Base-by-base conservation (phyloP, 2,113 vertebrate genomes). In the Elaphurus davidianus region DNA sequence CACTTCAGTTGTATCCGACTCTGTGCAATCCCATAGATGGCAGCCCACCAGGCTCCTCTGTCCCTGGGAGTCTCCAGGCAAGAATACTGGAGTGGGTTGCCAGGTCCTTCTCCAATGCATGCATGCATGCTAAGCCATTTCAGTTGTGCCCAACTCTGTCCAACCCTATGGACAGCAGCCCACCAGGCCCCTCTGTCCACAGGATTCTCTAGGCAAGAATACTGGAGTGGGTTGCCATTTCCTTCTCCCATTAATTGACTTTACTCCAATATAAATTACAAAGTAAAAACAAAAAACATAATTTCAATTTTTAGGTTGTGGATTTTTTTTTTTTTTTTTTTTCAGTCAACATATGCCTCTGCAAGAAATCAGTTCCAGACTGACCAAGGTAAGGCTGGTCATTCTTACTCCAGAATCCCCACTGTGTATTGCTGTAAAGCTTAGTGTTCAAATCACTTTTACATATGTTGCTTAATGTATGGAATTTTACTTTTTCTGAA, bases 401-500 rank as follows among this genome's bases (percentile, higher is more conserved):
- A 13, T 59, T 54, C 43, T 78, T 9, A 91, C 0, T 1, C 43
- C 45, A 60, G n/a, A 94, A 67, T 11, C 33, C 12, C 14, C 28
- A 50, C 1, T n/a, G 19, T 43, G 13, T 15, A 30, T n/a, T 33
- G 45, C 47, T 64, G 95, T 21, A 40, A 47, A 14, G 12, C 59
- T 85, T 76, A 6, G 55, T 79, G 54, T 92, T 81, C 64, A 90
- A 94, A 94, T 60, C 30, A 28, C 33, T 91, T 95, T 95, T 6
- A 79, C 7, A 54, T 78, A 40, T 2, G 5, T 83, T 87, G 71
- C 64, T 67, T 78, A 57, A 87, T 14, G 13, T 11, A 79, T 52
- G 79, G 87, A 78, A 52, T 94, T 95, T 95, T 85, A 91, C 55
- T 93, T 88, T 62, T 95, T 90, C 52, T 88, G 60, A 98, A 90